Evolutionary conservation across 2,888 invertebrate genomes (phyloP).

Genomic region (Agrotis clavis): DNA sequence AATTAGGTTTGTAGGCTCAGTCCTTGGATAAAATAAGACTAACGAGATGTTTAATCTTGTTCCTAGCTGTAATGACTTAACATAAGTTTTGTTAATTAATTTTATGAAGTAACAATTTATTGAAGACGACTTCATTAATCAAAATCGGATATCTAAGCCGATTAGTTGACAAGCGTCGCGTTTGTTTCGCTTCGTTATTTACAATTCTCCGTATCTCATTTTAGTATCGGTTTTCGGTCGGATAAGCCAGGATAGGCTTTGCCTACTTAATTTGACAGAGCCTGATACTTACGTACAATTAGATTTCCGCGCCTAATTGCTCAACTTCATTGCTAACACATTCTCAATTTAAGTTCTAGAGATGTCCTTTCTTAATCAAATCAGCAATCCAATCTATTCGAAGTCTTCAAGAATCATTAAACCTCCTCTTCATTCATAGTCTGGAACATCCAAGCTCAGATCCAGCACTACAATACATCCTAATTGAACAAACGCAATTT

Average conservation of each 20-base stretch:
- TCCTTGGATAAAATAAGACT: slow-evolving; percentile 18
- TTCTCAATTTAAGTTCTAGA: not conserved
- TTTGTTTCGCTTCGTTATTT: slow-evolving; percentile 27
- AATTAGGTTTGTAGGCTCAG: slow-evolving; percentile 24
- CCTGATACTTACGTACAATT: not conserved
- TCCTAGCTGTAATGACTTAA: not conserved
- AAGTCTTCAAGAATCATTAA: slow-evolving; percentile 14
- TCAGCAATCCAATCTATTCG: slow-evolving; percentile 30
- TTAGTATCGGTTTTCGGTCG: slow-evolving; percentile 14
- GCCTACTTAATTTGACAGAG: not conserved
- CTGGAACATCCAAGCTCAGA: slow-evolving; percentile 3
- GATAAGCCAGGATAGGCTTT: not conserved
- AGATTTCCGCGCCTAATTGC: not conserved
- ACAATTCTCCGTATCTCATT: slow-evolving; percentile 44
- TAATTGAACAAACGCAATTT: slow-evolving; percentile 48
- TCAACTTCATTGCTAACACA: not conserved
- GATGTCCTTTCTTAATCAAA: slow-evolving; percentile 13
- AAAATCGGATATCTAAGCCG: slow-evolving; percentile 15
- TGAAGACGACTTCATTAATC: slow-evolving; percentile 12
- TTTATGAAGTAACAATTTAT: slow-evolving; percentile 5
- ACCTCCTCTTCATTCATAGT: slow-evolving; percentile 7
- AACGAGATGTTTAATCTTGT: slow-evolving; percentile 11
- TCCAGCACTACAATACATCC: slow-evolving; percentile 36
- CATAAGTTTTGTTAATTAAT: slow-evolving; percentile 1
- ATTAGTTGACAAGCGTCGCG: slow-evolving; percentile 23